Conservation (phyloP, 92 coral and sea anemone species). For the Isaurus tuberculatus region DNA sequence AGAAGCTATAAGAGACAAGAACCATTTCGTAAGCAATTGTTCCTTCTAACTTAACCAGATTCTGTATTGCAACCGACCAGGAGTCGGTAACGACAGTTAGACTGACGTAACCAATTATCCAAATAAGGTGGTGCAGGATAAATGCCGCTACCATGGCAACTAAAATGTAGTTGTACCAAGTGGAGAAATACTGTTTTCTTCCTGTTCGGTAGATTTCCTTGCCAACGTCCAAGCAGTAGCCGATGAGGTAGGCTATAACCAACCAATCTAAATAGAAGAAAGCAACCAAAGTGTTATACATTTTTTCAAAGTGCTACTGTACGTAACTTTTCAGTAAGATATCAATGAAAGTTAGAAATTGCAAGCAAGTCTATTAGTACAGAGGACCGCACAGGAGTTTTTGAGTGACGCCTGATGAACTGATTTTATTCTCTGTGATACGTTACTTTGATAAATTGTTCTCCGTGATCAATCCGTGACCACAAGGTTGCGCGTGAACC, state of each 20-base stretch:
- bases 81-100: background rate
- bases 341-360: too few relatives aligned
- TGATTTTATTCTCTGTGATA: too few relatives aligned
- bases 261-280: conserved; percentile 45
- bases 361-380: background rate
- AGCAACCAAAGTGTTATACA: background rate
- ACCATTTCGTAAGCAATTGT: conserved; percentile 22
- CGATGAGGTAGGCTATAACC: conserved; percentile 38
- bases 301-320: too few relatives aligned
- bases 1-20: conserved; percentile 48
- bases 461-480: too few relatives aligned
- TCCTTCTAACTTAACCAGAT: conserved; percentile 28
- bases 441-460: too few relatives aligned
- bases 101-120: conserved; percentile 44
- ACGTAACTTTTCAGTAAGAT: too few relatives aligned
- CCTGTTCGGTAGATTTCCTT: conserved; percentile 52
- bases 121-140: conserved; percentile 38
- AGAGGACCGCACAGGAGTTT: too few relatives aligned
- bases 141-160: conserved; percentile 45
- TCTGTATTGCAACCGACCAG: conserved; percentile 20
- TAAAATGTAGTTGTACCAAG: conserved; percentile 50
- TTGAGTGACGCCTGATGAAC: too few relatives aligned
- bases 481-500: too few relatives aligned
- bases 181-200: conserved; percentile 35
- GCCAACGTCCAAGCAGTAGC: conserved; percentile 46